Base-by-base conservation (phyloP, 1,140 invertebrate genomes). In the Ooceraea biroi region DNA sequence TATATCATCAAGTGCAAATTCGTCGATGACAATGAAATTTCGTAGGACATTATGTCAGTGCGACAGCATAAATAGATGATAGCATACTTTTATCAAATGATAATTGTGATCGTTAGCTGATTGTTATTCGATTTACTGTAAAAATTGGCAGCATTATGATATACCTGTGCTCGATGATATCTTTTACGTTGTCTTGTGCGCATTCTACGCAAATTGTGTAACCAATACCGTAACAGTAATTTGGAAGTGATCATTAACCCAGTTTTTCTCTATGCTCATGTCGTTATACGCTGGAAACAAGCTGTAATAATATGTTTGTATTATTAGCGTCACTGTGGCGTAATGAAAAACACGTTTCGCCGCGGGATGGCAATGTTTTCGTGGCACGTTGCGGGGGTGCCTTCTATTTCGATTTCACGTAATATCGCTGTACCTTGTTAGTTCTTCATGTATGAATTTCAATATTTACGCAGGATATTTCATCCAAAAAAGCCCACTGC, bases 301-400 rank as follows among this genome's bases (percentile, higher is more conserved):
- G n/a, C n/a, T n/a, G n/a, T n/a, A n/a, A 61, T 61, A 36, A 82
- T 73, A 50, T 22, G 7, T 61, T 25, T 57, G 44, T 44, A 44
- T 63, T 60, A 61, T 73, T 52, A 50, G 10, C 19, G 19, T 60
- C 19, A 10, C 25, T n/a, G 36, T 12, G 41, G 44, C n/a, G n/a
- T 22, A n/a, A 82, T 10, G 27, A 82, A 82, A 82, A 82, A 73
- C 41, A 82, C 7, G 14, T 36, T 50, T 44, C 25, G 78, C 78
- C 68, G 55, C 55, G 30, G 27, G 69, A 27, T 44, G 19, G 36
- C 19, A 14, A 60, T 52, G 41, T 72, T 82, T 82, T 82, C 44
- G 12, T 60, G 44, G 44, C 44, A 82, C 10, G 36, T 46, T 12
- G n/a, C n/a, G n/a, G 36, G 3, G 19, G 30, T 52, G 48, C 22